Conservation (phyloP, 2,113 vertebrate genomes). For the Miniopterus natalensis region DNA sequence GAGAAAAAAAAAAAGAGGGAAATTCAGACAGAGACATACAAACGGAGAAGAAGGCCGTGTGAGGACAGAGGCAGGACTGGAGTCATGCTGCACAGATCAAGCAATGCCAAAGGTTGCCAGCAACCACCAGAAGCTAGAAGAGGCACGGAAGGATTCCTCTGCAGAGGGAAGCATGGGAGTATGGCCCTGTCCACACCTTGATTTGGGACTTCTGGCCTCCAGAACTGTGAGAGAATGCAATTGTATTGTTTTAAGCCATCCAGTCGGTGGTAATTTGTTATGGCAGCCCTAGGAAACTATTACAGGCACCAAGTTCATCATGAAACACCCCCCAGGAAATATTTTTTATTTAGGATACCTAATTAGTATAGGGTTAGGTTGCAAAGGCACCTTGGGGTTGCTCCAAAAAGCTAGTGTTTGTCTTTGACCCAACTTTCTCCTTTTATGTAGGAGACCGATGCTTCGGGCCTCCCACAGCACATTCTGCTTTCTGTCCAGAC, state of each 20-base stretch:
- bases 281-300: not conserved
- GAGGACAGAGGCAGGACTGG: not conserved
- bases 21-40: not conserved
- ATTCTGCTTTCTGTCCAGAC: not conserved
- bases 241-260: not conserved
- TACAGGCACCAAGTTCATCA: not conserved
- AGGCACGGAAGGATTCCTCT: not conserved
- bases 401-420: conserved; percentile 29
- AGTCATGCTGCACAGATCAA: not conserved
- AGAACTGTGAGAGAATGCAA: conserved; percentile 9
- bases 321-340: not conserved
- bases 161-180: not conserved
- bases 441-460: not conserved
- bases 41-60: not conserved
- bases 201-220: not conserved
- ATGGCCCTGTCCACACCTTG: not conserved
- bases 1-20: not conserved
- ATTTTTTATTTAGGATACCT: not conserved
- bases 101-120: not conserved
- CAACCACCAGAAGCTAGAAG: not conserved
- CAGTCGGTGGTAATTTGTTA: not conserved
- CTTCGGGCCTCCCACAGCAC: not conserved
- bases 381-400: not conserved
- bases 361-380: conserved; percentile 16
- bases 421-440: conserved; percentile 29